A percentile compares a stretch with the other conserved stretches of the same genome.
These are phyloP conservation scores for Peromyscus aztecus DNA, from an alignment of 2,797 vertebrate species.

Conservation along the genomic window DNA sequence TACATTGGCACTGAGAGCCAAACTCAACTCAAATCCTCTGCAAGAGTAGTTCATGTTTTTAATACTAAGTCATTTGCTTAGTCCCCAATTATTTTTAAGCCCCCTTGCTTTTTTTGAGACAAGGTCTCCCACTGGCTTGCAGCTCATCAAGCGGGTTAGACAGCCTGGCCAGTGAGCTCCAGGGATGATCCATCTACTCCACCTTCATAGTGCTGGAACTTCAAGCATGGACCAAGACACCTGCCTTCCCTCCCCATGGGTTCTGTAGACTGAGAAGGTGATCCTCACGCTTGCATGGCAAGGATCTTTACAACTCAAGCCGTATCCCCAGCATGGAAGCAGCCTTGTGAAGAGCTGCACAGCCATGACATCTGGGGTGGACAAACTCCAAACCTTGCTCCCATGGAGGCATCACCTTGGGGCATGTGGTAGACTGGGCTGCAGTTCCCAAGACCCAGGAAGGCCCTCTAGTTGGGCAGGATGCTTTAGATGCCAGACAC, in stretches of 20 bases:
- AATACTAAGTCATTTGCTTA: neutral
- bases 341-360: neutral
- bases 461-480: neutral
- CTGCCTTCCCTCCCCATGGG: neutral
- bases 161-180: neutral
- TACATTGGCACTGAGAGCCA: neutral
- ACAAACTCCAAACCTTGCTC: neutral
- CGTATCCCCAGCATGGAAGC: neutral
- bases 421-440: rapidly evolving
- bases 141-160: neutral
- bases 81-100: neutral
- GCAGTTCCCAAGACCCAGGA: rapidly evolving
- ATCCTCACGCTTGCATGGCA: rapidly evolving
- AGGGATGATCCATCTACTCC: too few species aligned
- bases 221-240: too few species aligned
- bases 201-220: neutral
- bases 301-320: neutral
- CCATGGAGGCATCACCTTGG: neutral
- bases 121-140: neutral
- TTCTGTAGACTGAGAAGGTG: neutral
- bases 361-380: neutral
- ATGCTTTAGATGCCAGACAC: neutral
- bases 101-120: neutral
- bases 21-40: neutral
- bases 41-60: neutral